A percentile compares a stretch with the other conserved stretches of the same genome.
These are phyloP conservation scores for Dissostichus mawsoni DNA, from an alignment of 2,113 vertebrate species.

Conservation along the genomic window DNA sequence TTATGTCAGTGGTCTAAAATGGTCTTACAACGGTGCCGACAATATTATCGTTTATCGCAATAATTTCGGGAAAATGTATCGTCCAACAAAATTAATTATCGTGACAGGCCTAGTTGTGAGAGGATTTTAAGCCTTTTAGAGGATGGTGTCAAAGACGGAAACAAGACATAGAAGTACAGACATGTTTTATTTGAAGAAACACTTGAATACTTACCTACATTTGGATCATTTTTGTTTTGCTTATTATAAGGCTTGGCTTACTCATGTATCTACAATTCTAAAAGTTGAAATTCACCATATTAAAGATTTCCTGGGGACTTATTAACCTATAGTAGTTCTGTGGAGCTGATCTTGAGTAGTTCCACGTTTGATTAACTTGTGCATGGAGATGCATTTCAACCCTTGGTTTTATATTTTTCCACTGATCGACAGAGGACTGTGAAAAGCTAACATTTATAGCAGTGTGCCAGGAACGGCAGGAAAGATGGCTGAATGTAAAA, in stretches of 20 bases:
- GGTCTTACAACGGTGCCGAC: too few relatives aligned
- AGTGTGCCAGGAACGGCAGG: not conserved
- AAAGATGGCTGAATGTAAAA: not conserved
- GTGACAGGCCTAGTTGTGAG: too few relatives aligned
- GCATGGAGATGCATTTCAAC: not conserved
- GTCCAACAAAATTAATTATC: too few relatives aligned
- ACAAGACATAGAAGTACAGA: not conserved
- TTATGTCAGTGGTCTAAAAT: too few relatives aligned
- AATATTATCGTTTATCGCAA: too few relatives aligned
- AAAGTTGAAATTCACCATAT: not conserved
- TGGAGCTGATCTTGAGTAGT: not conserved
- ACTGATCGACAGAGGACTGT: not conserved
- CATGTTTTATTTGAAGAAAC: not conserved
- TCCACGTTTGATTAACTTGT: not conserved
- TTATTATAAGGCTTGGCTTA: not conserved
- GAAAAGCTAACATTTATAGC: not conserved
- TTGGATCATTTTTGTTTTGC: not conserved
- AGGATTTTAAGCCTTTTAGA: too few relatives aligned
- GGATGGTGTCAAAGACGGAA: too few relatives aligned
- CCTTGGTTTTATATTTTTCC: not conserved
- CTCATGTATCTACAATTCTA: too few relatives aligned
- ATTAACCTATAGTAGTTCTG: not conserved
- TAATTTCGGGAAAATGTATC: too few relatives aligned
- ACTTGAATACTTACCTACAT: not conserved
- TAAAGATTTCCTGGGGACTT: not conserved